Evolutionary conservation across 1,140 invertebrate species (phyloP), one percentile per base, ranked within the genome.

Genomic region (Zaprionus gabonicus): DNA sequence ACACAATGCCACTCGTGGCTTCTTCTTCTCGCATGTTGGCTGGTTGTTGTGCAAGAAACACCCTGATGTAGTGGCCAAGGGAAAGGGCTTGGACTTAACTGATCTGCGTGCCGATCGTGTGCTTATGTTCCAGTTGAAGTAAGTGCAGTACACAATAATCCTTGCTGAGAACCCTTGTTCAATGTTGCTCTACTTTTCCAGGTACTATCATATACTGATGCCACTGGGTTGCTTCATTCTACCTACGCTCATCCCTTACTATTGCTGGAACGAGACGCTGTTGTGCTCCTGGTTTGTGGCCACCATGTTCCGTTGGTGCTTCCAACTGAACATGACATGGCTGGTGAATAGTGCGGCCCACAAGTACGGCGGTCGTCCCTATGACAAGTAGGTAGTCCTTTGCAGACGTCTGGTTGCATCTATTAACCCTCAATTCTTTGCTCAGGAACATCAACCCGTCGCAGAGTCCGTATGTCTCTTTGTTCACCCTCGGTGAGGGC

Each of bases 1-100:
- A 1, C 98, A 99, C 87, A 99, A 99, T 93, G 97, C 97, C 2
- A 97, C 95, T 6, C 94, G 91, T 17, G 98, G 98, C 3, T 98
- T 99, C 93, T 99, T 99, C 94, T 99, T 99, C 93, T 95, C 98
- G 0, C 98, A 99, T 88, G 95, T 99, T 51, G 98, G 98, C 2
- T 99, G 98, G 98, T 93, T 99, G 25, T 92, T 99, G 23, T 96
- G 96, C 63, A 95, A 95, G 63, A 99, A 99, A 93, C 98, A 99
- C 93, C 97, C 97, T 0, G 96, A 98, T 64, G 96, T 99, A 20
- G 97, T 95, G 67, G 94, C 93, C 58, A 98, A 98, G 87, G 98
- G 98, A 55, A 96, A 96, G 82, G 93, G 94, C 57, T 94, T 99
- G 12, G 98, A 99, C 90, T 77, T 99, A 31, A 96, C 95, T 31